Conservation (phyloP, 92 coral and sea anemone species). For the Plumapathes pennacea region DNA sequence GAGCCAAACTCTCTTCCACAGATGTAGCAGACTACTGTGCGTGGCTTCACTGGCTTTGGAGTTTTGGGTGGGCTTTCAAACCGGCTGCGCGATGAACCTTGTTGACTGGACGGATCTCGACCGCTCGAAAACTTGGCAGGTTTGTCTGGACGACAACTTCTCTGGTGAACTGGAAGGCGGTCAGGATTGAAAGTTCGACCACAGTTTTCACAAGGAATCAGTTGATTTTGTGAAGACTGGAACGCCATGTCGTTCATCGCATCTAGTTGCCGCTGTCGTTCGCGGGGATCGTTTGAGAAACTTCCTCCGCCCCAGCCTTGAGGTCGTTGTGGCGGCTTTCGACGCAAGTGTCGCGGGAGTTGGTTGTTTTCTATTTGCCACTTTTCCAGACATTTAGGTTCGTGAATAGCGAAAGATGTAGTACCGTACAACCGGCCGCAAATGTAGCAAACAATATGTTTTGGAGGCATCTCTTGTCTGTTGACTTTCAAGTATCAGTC, state of each 20-base stretch:
- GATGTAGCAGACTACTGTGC: slow-evolving; percentile 91
- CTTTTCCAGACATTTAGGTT: slow-evolving; percentile 94
- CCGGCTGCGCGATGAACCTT: slow-evolving; percentile 33
- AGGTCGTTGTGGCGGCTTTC: slow-evolving; percentile 80
- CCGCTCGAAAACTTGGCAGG: slow-evolving; percentile 68
- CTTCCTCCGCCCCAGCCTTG: slow-evolving; percentile 72
- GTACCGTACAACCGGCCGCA: slow-evolving; percentile 98
- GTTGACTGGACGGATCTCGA: slow-evolving; percentile 54
- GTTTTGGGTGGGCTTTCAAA: slow-evolving; percentile 53
- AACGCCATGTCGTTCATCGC: slow-evolving; percentile 92
- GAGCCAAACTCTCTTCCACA: slow-evolving; percentile 99
- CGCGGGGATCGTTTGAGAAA: slow-evolving; percentile 60
- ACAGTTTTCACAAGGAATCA: slow-evolving; percentile 89
- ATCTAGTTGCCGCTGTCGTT: slow-evolving; percentile 73
- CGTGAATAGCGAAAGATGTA: slow-evolving; percentile 77
- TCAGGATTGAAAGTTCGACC: slow-evolving; percentile 96
- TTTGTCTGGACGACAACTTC: slow-evolving; percentile 82
- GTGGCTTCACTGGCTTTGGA: slow-evolving; percentile 66
- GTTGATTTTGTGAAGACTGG: slow-evolving; percentile 78
- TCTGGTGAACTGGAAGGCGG: slow-evolving; percentile 85
- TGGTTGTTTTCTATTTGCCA: slow-evolving; percentile 93
- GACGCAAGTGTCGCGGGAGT: slow-evolving; percentile 73
- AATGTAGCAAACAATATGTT: slow-evolving; percentile 88
- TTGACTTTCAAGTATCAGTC: no score
- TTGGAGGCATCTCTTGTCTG: slow-evolving; percentile 87